A percentile compares a stretch with the other conserved stretches of the same genome.
These are phyloP conservation scores for Urosaurus nigricauda DNA, from an alignment of 2,797 vertebrate species.

Conservation along the genomic window DNA sequence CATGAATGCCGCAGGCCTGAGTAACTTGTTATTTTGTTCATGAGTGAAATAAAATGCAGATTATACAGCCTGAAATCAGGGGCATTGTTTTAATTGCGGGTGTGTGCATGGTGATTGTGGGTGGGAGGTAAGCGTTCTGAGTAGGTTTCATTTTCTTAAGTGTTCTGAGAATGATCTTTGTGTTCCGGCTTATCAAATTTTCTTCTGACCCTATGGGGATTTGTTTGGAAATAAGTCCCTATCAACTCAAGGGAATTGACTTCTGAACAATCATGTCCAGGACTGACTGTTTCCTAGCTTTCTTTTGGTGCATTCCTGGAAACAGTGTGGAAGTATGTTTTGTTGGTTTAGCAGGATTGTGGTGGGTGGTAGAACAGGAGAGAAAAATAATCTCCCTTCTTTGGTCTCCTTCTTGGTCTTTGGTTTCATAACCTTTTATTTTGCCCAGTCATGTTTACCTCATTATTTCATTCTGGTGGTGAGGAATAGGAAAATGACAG, in stretches of 20 bases:
- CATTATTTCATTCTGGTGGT: background rate
- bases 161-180: conserved; percentile 60
- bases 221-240: background rate
- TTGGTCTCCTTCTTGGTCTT: background rate
- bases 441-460: background rate
- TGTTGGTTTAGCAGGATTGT: background rate
- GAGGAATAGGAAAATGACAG: conserved; percentile 52
- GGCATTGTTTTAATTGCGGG: conserved; percentile 82
- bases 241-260: conserved; percentile 9
- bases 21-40: conserved; percentile 88
- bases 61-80: conserved; percentile 83
- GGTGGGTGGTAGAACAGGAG: conserved; percentile 33
- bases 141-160: conserved; percentile 71
- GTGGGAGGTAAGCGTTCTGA: conserved; percentile 39
- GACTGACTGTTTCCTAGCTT: background rate
- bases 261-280: background rate
- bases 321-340: conserved; percentile 2
- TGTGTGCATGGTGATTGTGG: conserved; percentile 66
- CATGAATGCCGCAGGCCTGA: conserved; percentile 87
- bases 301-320: conserved; percentile 15
- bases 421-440: background rate
- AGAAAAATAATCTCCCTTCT: conserved; percentile 42
- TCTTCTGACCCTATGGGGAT: conserved; percentile 23
- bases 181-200: conserved; percentile 53
- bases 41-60: conserved; percentile 89